These are phyloP conservation scores for Eumaeus atala DNA, from an alignment of 1,140 invertebrate species.

Conservation along the genomic window DNA sequence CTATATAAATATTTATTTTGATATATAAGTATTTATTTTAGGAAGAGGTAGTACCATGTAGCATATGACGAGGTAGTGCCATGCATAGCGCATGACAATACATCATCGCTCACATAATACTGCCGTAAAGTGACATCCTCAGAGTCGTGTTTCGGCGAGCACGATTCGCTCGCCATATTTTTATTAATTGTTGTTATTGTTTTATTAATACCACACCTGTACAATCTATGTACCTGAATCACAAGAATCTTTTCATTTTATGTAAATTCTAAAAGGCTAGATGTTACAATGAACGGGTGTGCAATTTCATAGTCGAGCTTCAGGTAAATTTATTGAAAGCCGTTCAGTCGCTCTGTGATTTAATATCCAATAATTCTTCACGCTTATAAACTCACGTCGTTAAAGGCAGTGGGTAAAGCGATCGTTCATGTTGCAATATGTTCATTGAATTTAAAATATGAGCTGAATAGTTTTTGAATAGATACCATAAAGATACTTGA, in stretches of 20 bases:
- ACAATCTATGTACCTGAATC: not conserved
- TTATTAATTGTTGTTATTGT: too few relatives aligned
- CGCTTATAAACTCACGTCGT: constrained; percentile 10
- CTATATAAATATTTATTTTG: too few relatives aligned
- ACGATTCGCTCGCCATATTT: too few relatives aligned
- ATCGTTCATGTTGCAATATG: constrained; percentile 11
- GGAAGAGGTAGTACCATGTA: too few relatives aligned
- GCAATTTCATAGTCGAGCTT: constrained; percentile 6
- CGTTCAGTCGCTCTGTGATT: constrained; percentile 9
- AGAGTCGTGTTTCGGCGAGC: too few relatives aligned
- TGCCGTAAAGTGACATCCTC: too few relatives aligned
- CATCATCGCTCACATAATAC: too few relatives aligned
- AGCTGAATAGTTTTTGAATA: not conserved
- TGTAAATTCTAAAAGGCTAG: constrained; percentile 1
- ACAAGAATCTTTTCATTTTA: not conserved
- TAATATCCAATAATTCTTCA: constrained; percentile 10
- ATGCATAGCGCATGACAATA: too few relatives aligned
- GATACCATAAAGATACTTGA: too few relatives aligned
- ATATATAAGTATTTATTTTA: too few relatives aligned
- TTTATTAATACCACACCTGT: too few relatives aligned
- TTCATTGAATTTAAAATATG: constrained; percentile 4
- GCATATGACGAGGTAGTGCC: too few relatives aligned
- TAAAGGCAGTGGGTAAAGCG: constrained; percentile 7
- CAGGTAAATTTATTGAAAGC: constrained; percentile 11
- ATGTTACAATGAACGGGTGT: not conserved